A percentile compares a stretch with the other conserved stretches of the same genome.
Evolutionary conservation across 2,113 vertebrate genomes (phyloP).

Genomic region (Isurus oxyrinchus): DNA sequence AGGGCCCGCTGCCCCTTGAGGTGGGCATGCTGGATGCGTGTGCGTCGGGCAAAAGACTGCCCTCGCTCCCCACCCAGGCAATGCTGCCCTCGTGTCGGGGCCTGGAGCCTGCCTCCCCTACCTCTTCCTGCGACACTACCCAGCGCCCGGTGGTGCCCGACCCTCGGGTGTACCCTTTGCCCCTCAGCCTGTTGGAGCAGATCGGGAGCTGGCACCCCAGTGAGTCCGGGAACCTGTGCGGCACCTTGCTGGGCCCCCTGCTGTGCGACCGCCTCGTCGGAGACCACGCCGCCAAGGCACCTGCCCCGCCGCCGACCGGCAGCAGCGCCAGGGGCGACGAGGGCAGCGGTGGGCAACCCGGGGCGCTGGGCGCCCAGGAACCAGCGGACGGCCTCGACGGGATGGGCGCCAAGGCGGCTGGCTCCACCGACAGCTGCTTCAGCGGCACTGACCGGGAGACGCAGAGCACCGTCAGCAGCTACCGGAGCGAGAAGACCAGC

Average conservation of each 20-base stretch:
- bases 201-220: slow-evolving; percentile 54
- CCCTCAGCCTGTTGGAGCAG: slow-evolving; percentile 43
- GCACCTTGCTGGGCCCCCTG: slow-evolving; percentile 75
- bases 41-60: slow-evolving; percentile 30
- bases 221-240: slow-evolving; percentile 65
- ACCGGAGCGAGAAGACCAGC: slow-evolving; percentile 80
- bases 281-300: slow-evolving; percentile 74
- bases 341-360: slow-evolving; percentile 48
- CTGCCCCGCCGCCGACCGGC: slow-evolving; percentile 59
- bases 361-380: slow-evolving; percentile 47
- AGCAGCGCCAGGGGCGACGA: background rate
- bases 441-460: slow-evolving; percentile 75
- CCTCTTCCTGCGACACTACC: slow-evolving; percentile 42
- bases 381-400: slow-evolving; percentile 57
- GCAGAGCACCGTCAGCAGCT: slow-evolving; percentile 74
- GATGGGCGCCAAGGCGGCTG: slow-evolving; percentile 56
- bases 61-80: slow-evolving; percentile 63
- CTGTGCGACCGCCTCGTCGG: slow-evolving; percentile 78
- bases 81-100: slow-evolving; percentile 40
- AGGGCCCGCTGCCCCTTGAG: background rate
- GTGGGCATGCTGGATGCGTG: background rate
- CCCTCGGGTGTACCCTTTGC: slow-evolving; percentile 43
- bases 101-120: slow-evolving; percentile 44
- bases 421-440: slow-evolving; percentile 81
- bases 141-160: slow-evolving; percentile 22